Evolutionary conservation across 2,113 vertebrate species (phyloP), one percentile per base, ranked within the genome.

Genomic region (Eurystomus gularis): DNA sequence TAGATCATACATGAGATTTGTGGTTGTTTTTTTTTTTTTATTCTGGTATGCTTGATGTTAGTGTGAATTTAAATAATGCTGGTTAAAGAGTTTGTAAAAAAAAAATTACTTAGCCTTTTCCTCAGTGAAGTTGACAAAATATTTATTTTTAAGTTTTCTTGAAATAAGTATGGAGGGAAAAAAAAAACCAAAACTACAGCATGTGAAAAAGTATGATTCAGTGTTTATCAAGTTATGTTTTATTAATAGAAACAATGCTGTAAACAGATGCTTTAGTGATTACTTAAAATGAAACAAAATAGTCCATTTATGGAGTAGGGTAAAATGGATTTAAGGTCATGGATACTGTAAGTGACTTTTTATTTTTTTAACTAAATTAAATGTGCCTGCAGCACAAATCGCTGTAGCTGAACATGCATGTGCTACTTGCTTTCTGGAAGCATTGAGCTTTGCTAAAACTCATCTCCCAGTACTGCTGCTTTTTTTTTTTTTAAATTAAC

Each of bases 241-340:
- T 96, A 92, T 96, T 90, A 96, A 92, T 96, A 95, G 96, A 42
- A 94, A 64, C 90, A 88, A 81, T 83, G 90, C 76, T 96, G 88
- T 96, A 96, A 97, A 96, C 92, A 96, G 78, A 88, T 95, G 88
- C 48, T 95, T 97, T 78, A 90, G 82, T 52, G 48, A 77, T 96
- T 94, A 51, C 90, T 95, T 92, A 71, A 92, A 95, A 90, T 60
- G 72, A 86, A 90, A 71, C 46, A 86, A 72, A 95, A 87, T 90
- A 90, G 23, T 93, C 68, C 72, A 88, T 92, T 39, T 71, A 86
- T 61, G 69, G 79, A 83, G 51, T 55, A 80, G 60, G 18, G 40
- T 42, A 23, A 64, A 72, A 80, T 93, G 68, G 64, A 86, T 86
- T 92, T 86, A 71, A 90, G 93, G 82, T 96, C 93, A 90, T 0